phyloP scores from a whole-genome alignment of 2,797 vertebrate genomes.

The Podarcis siculus region DNA sequence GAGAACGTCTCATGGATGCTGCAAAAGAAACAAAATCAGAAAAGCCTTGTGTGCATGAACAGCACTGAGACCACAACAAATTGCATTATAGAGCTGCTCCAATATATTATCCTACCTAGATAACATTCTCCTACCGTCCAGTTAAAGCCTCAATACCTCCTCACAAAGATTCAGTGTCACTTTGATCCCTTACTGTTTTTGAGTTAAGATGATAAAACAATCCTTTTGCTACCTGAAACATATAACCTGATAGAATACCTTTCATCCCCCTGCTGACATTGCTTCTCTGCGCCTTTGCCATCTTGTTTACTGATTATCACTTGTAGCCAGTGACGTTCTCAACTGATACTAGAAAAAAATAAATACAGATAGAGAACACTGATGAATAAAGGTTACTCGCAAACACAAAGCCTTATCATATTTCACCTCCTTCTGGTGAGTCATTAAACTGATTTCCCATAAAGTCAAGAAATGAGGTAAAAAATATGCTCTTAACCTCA shows the following conservation, averaged over 20 bases:
- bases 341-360: slow-evolving; percentile 33
- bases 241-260: neutral
- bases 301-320: neutral
- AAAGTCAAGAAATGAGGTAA: slow-evolving; percentile 31
- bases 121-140: slow-evolving; percentile 15
- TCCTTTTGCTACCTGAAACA: neutral
- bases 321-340: neutral
- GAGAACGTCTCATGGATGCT: too few species aligned
- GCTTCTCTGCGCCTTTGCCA: slow-evolving; percentile 10
- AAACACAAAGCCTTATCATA: slow-evolving; percentile 9
- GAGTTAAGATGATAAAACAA: slow-evolving; percentile 1
- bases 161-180: neutral
- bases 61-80: too few species aligned
- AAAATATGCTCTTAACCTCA: slow-evolving; percentile 46
- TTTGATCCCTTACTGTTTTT: neutral
- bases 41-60: too few species aligned
- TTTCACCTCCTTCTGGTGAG: slow-evolving; percentile 48
- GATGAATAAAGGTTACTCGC: slow-evolving; percentile 22
- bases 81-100: too few species aligned
- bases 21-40: too few species aligned
- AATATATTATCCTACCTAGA: neutral
- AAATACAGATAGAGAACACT: slow-evolving; percentile 27
- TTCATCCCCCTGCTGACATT: slow-evolving; percentile 6
- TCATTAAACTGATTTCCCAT: slow-evolving; percentile 48
- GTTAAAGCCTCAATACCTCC: slow-evolving; percentile 2